A percentile compares a stretch with the other conserved stretches of the same genome.
These are phyloP conservation scores for Prunella strophiata DNA, from an alignment of 2,797 vertebrate genomes.

Conservation along the genomic window DNA sequence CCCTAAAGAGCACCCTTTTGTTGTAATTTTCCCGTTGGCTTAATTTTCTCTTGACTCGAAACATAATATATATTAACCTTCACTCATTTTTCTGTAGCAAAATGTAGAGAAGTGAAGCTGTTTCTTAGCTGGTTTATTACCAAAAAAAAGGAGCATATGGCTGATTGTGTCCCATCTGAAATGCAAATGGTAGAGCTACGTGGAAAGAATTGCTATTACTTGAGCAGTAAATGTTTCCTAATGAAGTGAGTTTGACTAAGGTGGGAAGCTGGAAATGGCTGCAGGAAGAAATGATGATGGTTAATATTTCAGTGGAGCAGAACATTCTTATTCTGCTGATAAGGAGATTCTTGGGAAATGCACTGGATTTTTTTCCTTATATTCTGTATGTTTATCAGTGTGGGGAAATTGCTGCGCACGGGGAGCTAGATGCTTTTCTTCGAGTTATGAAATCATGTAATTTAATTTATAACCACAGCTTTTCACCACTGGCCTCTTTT, in stretches of 20 bases:
- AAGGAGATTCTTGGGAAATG: conserved; percentile 48
- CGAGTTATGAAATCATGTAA: background rate
- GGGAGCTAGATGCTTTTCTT: background rate
- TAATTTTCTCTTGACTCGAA: conserved; percentile 41
- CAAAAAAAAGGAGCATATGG: conserved; percentile 53
- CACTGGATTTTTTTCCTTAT: background rate
- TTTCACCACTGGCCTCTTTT: conserved; percentile 1
- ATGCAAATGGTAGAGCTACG: conserved; percentile 55
- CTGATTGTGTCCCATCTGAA: conserved; percentile 64
- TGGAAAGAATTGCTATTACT: conserved; percentile 50
- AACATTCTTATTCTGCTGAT: conserved; percentile 48
- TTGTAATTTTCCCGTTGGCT: conserved; percentile 31
- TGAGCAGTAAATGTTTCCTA: conserved; percentile 46
- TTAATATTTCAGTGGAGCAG: conserved; percentile 46
- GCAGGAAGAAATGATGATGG: background rate
- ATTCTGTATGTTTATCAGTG: conserved; percentile 1
- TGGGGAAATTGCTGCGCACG: background rate
- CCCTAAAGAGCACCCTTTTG: conserved; percentile 21
- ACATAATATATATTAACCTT: conserved; percentile 45
- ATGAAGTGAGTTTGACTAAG: conserved; percentile 56
- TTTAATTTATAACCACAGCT: conserved; percentile 25
- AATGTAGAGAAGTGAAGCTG: conserved; percentile 22
- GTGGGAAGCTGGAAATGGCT: conserved; percentile 44
- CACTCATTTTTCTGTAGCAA: conserved; percentile 14
- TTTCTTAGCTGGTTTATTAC: conserved; percentile 42